phyloP scores from a whole-genome alignment of 2,113 vertebrate species.

The Monopterus albus region DNA sequence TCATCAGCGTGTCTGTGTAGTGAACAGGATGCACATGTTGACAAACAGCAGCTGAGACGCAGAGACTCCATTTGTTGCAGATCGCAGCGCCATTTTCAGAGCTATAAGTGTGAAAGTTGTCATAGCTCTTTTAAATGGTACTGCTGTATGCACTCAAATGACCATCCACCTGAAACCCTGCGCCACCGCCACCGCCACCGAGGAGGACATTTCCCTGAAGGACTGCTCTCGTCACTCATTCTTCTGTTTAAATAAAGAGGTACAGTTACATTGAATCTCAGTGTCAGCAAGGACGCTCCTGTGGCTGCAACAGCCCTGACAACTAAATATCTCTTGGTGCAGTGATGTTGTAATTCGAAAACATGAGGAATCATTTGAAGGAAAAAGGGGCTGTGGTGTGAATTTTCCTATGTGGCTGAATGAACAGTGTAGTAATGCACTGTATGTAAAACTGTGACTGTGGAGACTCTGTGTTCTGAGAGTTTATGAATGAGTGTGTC shows the following conservation, averaged over 20 bases:
- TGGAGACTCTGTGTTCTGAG: not conserved
- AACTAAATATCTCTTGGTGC: not conserved
- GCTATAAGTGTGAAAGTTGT: slow-evolving; percentile 87
- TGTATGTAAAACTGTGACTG: not conserved
- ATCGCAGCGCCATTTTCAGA: slow-evolving; percentile 94
- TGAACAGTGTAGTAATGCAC: not conserved
- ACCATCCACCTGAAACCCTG: slow-evolving; percentile 62
- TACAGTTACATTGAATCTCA: too few relatives aligned
- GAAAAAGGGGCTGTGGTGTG: too few relatives aligned
- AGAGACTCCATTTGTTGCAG: slow-evolving; percentile 78
- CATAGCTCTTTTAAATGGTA: slow-evolving; percentile 98
- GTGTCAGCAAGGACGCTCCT: too few relatives aligned
- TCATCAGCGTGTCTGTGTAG: not conserved
- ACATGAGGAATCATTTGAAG: too few relatives aligned
- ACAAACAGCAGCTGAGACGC: not conserved
- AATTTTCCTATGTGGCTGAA: not conserved
- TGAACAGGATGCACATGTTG: too few relatives aligned
- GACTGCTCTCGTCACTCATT: too few relatives aligned
- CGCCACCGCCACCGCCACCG: not conserved
- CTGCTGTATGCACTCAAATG: slow-evolving; percentile 87
- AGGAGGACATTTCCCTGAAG: not conserved
- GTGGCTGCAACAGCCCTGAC: too few relatives aligned
- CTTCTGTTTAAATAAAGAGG: too few relatives aligned
- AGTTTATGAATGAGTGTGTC: not conserved
- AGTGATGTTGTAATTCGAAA: not conserved